Percentiles rank a stretch among this genome's conserved stretches.
These are phyloP conservation scores for Cyprinodon brontotheroides DNA, from an alignment of 2,113 vertebrate genomes.

Conservation along the genomic window DNA sequence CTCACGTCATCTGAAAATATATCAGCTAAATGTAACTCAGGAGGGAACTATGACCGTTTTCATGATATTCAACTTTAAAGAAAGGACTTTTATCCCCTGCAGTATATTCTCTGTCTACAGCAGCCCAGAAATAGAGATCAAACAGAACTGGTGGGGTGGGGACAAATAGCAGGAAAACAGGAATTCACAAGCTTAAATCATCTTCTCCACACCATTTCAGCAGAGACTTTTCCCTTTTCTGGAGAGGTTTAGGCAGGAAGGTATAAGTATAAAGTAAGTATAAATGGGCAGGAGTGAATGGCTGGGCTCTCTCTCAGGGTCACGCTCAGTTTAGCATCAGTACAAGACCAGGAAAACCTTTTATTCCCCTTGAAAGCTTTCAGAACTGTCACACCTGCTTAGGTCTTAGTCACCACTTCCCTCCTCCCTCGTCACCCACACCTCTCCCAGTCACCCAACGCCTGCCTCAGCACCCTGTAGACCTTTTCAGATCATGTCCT, in stretches of 20 bases:
- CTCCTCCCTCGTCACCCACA: constrained; percentile 1
- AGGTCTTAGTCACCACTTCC: constrained; percentile 45
- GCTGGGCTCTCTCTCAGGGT: constrained; percentile 53
- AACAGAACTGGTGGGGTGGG: constrained; percentile 3
- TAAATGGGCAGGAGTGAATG: constrained; percentile 25
- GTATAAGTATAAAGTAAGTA: background rate
- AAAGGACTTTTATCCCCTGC: background rate
- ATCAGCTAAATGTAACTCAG: background rate
- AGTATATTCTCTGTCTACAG: constrained; percentile 1
- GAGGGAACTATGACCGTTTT: constrained; percentile 7
- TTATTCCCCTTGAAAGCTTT: constrained; percentile 64
- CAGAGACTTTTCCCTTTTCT: constrained; percentile 31
- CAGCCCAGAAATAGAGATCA: constrained; percentile 10
- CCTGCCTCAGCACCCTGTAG: background rate
- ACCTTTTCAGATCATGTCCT: background rate
- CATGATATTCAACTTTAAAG: constrained; percentile 16
- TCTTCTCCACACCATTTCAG: constrained; percentile 19
- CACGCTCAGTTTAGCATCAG: constrained; percentile 68
- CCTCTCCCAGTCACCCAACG: background rate
- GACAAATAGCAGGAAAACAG: constrained; percentile 31
- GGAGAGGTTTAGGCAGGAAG: constrained; percentile 26
- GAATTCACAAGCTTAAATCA: constrained; percentile 33
- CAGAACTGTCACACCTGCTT: constrained; percentile 73
- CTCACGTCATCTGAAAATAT: background rate
- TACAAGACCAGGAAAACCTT: constrained; percentile 58